Conservation (phyloP, 2,113 vertebrate species). For the Psephotus haematonotus region DNA sequence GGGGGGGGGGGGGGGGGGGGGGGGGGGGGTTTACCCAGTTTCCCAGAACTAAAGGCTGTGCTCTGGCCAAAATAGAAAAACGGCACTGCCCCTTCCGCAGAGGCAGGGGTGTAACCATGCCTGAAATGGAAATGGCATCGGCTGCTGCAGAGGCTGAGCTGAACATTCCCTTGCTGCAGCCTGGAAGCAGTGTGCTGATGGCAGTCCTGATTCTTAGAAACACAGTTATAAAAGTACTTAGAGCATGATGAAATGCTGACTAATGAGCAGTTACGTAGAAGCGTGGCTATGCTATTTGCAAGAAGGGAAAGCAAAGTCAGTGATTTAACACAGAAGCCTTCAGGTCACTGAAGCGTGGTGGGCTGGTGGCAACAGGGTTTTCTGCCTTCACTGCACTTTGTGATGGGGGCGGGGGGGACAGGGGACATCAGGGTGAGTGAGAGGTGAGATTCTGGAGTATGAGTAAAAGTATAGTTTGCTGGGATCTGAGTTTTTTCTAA, state of each 20-base stretch:
- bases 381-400: not conserved
- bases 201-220: not conserved
- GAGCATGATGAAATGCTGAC: not conserved
- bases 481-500: not conserved
- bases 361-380: fast-evolving
- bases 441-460: not conserved
- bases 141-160: not conserved
- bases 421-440: not conserved
- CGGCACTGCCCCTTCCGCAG: not conserved
- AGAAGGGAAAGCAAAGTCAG: not conserved
- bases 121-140: not conserved
- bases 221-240: not conserved
- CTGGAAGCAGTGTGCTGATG: not conserved
- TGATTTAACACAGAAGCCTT: not conserved
- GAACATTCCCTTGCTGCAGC: not conserved
- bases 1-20: too few relatives aligned
- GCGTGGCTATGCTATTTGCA: not conserved
- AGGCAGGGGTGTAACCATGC: not conserved
- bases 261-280: not conserved
- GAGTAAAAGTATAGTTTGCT: not conserved
- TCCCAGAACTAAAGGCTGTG: not conserved
- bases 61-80: not conserved
- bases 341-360: not conserved
- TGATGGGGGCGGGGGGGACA: fast-evolving
- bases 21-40: not conserved